Evolutionary conservation across 1,140 invertebrate genomes (phyloP).

Genomic region (Copidosoma floridanum): DNA sequence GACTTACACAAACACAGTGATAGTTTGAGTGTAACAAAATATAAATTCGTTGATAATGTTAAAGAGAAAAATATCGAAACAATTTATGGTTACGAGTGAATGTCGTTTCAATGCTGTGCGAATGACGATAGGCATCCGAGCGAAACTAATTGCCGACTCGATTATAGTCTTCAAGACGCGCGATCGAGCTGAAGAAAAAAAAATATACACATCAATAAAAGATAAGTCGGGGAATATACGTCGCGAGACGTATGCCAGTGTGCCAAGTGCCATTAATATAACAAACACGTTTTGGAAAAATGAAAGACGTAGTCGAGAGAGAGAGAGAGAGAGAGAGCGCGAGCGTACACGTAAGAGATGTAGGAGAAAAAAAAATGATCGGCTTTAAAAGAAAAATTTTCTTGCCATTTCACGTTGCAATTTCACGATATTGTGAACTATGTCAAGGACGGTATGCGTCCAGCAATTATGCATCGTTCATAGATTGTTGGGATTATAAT

Average conservation of each 20-base stretch:
- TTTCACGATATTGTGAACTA: constrained; percentile 29
- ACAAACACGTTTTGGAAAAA: constrained; percentile 32
- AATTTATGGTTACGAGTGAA: no score
- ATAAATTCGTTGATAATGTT: constrained; percentile 21
- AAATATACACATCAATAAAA: no score
- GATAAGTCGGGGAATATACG: no score
- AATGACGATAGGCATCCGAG: constrained; percentile 24
- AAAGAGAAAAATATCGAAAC: not conserved
- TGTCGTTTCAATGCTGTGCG: no score
- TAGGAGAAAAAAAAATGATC: no score
- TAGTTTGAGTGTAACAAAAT: not conserved
- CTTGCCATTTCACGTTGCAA: constrained; percentile 40
- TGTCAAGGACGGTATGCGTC: constrained; percentile 18
- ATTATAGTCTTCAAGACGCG: constrained; percentile 1
- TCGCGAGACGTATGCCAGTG: constrained; percentile 44
- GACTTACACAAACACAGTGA: not conserved
- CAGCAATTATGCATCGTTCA: constrained; percentile 21
- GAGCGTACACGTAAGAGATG: constrained; percentile 23
- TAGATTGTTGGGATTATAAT: constrained; percentile 35
- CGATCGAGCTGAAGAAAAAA: no score
- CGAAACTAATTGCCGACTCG: constrained; percentile 19
- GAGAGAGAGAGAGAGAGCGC: no score
- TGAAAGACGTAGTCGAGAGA: constrained; percentile 22
- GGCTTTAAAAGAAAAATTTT: constrained; percentile 36
- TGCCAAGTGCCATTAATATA: constrained; percentile 51